Evolutionary conservation across 2,797 vertebrate species (phyloP), one percentile per base, ranked within the genome.

Genomic region (Bradypodion pumilum): DNA sequence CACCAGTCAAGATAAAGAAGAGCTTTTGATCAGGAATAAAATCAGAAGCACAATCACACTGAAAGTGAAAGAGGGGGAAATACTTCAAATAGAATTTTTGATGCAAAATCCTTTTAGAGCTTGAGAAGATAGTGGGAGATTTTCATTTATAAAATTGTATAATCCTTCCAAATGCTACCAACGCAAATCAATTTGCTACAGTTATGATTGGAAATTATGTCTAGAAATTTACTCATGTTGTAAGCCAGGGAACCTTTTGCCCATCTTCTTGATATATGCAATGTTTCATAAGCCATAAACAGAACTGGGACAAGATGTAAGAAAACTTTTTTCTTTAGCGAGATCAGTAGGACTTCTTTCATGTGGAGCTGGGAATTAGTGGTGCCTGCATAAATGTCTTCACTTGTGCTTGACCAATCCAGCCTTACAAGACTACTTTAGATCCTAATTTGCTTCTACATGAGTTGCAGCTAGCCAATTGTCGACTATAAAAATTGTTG

Each of bases 71-170:
- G 76, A 32, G 56, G 46, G 35, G 79, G 85, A 62, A 73, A 12
- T 27, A 60, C 80, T 92, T 93, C 90, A 92, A 88, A 91, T 73
- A 76, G 88, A 90, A 90, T 89, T 91, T 82, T 91, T 92, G 32
- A 92, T 92, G 59, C 46, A 90, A 89, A 78, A 80, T 62, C 5
- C 25, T 91, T 91, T 92, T 82, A 89, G 74, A 88, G 69, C 42
- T 84, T 92, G 73, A 37, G 9, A 86, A 85, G 76, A 59, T 88
- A 81, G 46, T 88, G 81, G 8, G 84, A 40, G 74, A 85, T 91
- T 93, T 90, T 66, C 74, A 89, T 90, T 93, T 91, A 81, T 74
- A 74, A 85, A 68, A 85, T 35, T 82, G 78, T 81, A 80, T 91
- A 89, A 87, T 85, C 87, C 60, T 72, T 74, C 74, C 85, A 92